Conservation (phyloP, 2,797 vertebrate species). For the Xenops minutus region DNA sequence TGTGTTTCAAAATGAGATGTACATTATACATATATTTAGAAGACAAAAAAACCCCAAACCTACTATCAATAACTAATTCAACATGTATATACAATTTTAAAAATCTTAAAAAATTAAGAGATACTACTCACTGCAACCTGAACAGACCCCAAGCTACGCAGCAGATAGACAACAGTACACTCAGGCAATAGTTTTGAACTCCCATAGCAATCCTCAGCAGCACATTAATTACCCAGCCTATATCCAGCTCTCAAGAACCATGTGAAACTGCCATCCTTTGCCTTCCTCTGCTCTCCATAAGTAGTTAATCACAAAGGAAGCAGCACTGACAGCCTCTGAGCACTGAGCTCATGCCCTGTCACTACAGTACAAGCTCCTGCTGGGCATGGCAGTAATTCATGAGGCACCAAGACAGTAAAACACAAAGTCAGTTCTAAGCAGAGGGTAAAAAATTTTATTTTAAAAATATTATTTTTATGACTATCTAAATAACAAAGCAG, state of each 20-base stretch:
- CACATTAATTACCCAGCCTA: neutral
- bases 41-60: neutral
- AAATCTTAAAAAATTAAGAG: neutral
- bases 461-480: neutral
- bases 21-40: neutral
- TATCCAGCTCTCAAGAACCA: neutral
- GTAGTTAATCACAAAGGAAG: slow-evolving; percentile 20
- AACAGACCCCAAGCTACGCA: neutral
- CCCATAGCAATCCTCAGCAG: neutral
- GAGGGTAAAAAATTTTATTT: neutral
- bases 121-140: neutral
- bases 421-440: neutral
- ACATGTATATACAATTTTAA: neutral
- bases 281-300: neutral
- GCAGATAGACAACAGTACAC: neutral
- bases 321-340: neutral
- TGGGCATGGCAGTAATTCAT: neutral
- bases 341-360: neutral
- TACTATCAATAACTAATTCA: neutral
- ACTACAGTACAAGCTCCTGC: neutral
- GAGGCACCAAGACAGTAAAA: neutral
- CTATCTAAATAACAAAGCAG: neutral
- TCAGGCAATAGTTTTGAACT: neutral
- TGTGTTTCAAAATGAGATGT: neutral
- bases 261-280: neutral